Evolutionary conservation across 2,888 invertebrate species (phyloP), one percentile per base, ranked within the genome.

Genomic region (Muschampia plurimacula): DNA sequence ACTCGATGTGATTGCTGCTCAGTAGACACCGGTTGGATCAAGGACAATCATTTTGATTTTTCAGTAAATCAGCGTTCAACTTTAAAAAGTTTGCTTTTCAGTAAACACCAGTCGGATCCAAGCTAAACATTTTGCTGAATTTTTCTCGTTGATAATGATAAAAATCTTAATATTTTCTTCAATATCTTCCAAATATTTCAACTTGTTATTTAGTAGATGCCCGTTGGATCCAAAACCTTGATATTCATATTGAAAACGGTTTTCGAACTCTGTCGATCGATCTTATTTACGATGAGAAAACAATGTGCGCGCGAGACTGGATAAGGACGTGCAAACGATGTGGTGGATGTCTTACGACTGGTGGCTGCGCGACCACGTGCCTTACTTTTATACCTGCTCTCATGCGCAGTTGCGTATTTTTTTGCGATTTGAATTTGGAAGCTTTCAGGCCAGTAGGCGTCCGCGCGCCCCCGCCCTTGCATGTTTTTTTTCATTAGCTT

Each of bases 381-480:
- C 86, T 80, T 79, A 78, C 84, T 89, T 93, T 89, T 93, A 93
- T 92, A 92, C 81, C 84, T 83, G 81, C 83, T 86, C 87, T 88
- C 86, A 88, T 77, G 86, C 82, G 86, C 89, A 85, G 84, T 89
- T 88, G 91, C 90, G 87, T 86, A 90, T 93, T 91, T 92, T 88
- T 94, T 91, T 87, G 92, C 91, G 87, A 89, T 90, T 90, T 84
- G 88, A 92, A 90, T 93, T 93, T 92, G 91, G 92, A 91, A 92
- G 92, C 92, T 93, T 93, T 92, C 92, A 92, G 92, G 89, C 87
- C 89, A 89, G 90, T 90, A 91, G 89, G 87, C 87, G 86, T 84
- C 81, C 79, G 85, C 82, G 84, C 86, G 88, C 90, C 91, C 91
- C 89, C 88, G 89, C 92, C 93, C 92, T 90, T 84, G 86, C 75